phyloP scores from a whole-genome alignment of 2,113 vertebrate genomes.

The Hippocampus guttulatus region DNA sequence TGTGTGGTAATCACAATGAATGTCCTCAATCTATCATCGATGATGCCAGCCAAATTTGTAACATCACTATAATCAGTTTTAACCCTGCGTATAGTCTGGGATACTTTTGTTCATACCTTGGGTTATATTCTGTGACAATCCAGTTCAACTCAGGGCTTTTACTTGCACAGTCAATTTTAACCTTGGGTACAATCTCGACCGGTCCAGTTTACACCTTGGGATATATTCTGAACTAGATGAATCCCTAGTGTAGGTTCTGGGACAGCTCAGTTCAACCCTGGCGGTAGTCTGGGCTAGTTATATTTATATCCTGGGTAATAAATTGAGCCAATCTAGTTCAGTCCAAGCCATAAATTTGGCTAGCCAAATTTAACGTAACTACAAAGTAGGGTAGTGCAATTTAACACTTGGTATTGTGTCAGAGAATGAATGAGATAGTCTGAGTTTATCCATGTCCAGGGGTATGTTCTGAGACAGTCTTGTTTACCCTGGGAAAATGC shows the following conservation, averaged over 20 bases:
- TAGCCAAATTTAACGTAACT: too few species aligned
- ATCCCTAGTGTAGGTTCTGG: background rate
- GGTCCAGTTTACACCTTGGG: background rate
- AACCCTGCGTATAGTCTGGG: background rate
- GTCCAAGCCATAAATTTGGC: too few species aligned
- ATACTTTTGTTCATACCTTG: background rate
- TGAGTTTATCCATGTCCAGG: too few species aligned
- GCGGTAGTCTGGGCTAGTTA: background rate
- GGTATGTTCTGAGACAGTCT: too few species aligned
- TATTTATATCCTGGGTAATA: background rate
- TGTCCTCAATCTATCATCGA: background rate
- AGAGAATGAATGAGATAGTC: too few species aligned
- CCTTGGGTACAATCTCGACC: background rate
- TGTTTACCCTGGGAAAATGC: too few species aligned
- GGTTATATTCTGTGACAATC: background rate
- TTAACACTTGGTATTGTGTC: too few species aligned
- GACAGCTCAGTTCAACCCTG: background rate
- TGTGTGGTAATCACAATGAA: background rate
- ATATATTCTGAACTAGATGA: background rate
- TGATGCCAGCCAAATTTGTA: background rate
- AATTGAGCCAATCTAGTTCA: too few species aligned
- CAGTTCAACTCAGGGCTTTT: background rate
- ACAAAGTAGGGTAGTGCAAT: too few species aligned
- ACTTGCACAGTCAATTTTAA: background rate
- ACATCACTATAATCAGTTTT: background rate